Conservation (phyloP, 2,888 invertebrate species). For the Yponomeuta evonymella region DNA sequence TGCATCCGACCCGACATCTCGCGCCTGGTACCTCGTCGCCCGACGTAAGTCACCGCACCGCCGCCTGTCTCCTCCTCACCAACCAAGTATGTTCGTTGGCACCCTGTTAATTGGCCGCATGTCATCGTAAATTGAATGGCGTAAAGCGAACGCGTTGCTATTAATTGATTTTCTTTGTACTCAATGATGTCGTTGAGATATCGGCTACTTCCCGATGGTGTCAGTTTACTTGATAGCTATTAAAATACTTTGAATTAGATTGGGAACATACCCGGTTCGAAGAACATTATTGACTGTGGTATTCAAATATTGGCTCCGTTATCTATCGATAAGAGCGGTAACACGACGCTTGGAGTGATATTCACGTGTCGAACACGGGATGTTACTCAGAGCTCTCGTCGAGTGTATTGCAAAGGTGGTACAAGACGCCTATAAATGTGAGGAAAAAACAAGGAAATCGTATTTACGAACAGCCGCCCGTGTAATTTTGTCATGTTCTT, state of each 20-base stretch:
- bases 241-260: background rate
- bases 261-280: background rate
- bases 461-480: background rate
- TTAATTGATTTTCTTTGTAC: background rate
- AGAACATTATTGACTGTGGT: conserved; percentile 28
- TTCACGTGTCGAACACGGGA: conserved; percentile 11
- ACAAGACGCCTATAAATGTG: background rate
- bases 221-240: background rate
- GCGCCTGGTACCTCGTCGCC: conserved; percentile 42
- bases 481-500: background rate
- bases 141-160: background rate
- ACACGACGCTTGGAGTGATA: conserved; percentile 41
- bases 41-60: conserved; percentile 33
- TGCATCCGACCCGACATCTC: conserved; percentile 51
- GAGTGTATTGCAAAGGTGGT: background rate
- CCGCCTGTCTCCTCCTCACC: background rate
- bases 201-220: background rate
- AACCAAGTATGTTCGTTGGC: background rate
- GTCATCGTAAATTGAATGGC: conserved; percentile 10
- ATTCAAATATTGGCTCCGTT: conserved; percentile 51
- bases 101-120: conserved; percentile 25
- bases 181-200: background rate
- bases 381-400: conserved; percentile 11
- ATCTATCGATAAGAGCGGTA: conserved; percentile 46
- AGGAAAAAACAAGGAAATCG: background rate